Evolutionary conservation across 2,113 vertebrate genomes (phyloP), one percentile per base, ranked within the genome.

Genomic region (Ovis aries): DNA sequence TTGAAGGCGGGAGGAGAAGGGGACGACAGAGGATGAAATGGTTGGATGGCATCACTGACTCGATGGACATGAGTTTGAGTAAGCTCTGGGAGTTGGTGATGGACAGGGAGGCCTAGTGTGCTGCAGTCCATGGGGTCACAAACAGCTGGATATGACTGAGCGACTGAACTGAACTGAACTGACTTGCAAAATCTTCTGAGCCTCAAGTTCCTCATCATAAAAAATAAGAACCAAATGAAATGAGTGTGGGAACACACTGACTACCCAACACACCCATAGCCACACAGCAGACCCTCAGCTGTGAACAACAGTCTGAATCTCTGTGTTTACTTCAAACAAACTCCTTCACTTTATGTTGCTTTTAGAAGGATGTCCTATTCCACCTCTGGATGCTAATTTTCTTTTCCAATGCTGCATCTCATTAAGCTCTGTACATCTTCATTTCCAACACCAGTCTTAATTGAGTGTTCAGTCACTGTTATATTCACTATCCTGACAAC

Each of bases 401-500:
- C 96, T 98, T 98, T 98, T 98, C 92, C 95, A 98, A 93, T 98
- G 97, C 64, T 84, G 55, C 96, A 19, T 98, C 97, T 96, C 98
- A 98, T 98, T 97, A 98, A 95, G 96, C 96, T 92, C 33, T 52
- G 89, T 74, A 33, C 82, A 97, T 98, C 98, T 98, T 98, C 33
- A 98, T 98, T 98, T 98, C 97, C 88, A 97, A 92, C 82, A 83
- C 92, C 92, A 71, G 97, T 98, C 96, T 97, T 98, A 98, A 99
- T 98, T 83, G 95, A 98, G 98, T 60, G 7, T 98, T 99, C 97
- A 97, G 98, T 98, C 99, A 98, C 98, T 98, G 98, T 98, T 98
- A 98, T 82, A 97, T 81, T 97, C 94, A 21, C 97, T 62, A 95
- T 97, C 98, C 98, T 98, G 98, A 97, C 98, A 99, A 98, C 97